phyloP scores from a whole-genome alignment of 2,113 vertebrate species.

The Microtus ochrogaster region DNA sequence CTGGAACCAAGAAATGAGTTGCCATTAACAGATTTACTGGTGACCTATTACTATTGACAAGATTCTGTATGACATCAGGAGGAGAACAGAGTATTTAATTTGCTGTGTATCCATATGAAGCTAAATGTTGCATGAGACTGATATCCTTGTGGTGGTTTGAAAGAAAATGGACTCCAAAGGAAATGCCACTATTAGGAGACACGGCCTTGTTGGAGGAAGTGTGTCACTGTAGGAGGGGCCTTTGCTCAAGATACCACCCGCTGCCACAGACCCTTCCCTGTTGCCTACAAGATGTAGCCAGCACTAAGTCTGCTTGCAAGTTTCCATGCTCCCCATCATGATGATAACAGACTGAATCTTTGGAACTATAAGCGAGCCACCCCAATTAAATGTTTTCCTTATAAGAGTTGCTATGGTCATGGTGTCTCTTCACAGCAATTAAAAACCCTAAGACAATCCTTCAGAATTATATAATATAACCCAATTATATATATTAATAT shows the following conservation, averaged over 20 bases:
- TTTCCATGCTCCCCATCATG: background rate
- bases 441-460: background rate
- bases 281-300: background rate
- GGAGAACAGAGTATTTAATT: background rate
- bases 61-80: background rate
- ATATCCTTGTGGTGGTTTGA: background rate
- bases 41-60: background rate
- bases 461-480: background rate
- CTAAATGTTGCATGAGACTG: background rate
- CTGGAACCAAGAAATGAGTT: slow-evolving; percentile 31
- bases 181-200: background rate
- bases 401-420: background rate
- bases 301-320: background rate
- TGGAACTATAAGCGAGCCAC: background rate
- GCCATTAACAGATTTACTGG: slow-evolving; percentile 5
- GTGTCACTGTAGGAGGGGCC: background rate
- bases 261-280: background rate
- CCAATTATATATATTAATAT: background rate
- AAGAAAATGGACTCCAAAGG: background rate
- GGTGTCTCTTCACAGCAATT: background rate
- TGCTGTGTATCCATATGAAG: background rate
- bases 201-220: background rate
- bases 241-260: background rate
- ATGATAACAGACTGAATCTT: background rate
- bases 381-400: background rate